These are phyloP conservation scores for Auanema freiburgensis DNA, from an alignment of 2,888 invertebrate genomes.

Conservation along the genomic window DNA sequence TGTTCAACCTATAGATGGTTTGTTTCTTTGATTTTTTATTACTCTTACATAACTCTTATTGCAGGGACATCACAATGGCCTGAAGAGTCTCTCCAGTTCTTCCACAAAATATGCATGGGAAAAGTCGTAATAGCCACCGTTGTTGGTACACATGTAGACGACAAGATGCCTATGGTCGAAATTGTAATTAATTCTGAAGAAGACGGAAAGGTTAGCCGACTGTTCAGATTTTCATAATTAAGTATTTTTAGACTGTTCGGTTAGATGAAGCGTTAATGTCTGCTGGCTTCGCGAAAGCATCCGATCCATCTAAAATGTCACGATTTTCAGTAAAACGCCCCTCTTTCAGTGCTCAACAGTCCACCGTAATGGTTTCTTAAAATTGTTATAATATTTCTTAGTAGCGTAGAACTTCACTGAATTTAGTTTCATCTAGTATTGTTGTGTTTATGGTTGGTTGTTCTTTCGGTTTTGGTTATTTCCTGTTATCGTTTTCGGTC, in stretches of 20 bases:
- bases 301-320: conserved; percentile 55
- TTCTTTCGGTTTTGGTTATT: conserved; percentile 12
- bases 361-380: too few species aligned
- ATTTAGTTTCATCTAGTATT: conserved; percentile 9
- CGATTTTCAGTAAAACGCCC: conserved; percentile 6
- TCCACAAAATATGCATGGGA: conserved; percentile 44
- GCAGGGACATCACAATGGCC: conserved; percentile 55
- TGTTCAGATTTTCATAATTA: background rate
- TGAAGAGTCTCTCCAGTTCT: conserved; percentile 48
- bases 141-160: conserved; percentile 53
- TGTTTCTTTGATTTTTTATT: conserved; percentile 23
- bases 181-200: conserved; percentile 36
- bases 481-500: conserved; percentile 8
- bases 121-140: conserved; percentile 55
- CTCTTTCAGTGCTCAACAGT: too few species aligned
- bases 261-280: conserved; percentile 55
- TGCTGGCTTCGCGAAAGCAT: conserved; percentile 54
- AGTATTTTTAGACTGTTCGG: conserved; percentile 47
- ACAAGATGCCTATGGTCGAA: conserved; percentile 60
- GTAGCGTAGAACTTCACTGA: background rate
- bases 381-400: too few species aligned
- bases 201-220: conserved; percentile 22
- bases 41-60: conserved; percentile 8
- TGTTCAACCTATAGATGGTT: conserved; percentile 79
- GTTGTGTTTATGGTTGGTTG: conserved; percentile 23